Base-by-base conservation (phyloP, 2,113 vertebrate species). In the Myotis davidii region DNA sequence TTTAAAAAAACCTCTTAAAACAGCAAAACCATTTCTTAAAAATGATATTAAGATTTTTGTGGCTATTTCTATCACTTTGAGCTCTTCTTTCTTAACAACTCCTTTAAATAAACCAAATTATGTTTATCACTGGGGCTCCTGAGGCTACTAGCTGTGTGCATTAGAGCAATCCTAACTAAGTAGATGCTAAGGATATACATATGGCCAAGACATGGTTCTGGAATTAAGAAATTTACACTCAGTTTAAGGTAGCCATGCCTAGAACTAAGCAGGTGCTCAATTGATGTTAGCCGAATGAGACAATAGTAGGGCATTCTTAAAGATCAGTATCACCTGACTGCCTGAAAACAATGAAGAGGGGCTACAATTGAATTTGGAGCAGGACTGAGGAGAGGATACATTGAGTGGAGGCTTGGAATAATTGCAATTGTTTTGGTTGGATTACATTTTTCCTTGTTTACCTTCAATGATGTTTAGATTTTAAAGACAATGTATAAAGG, bases 1-100 rank as follows among this genome's bases (percentile, higher is more conserved):
- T 78, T 56, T n/a, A 89, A 94, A 86, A 94, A 86, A 18, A 10
- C 70, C 25, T 72, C 42, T 76, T 72, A 94, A 86, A 69, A 56
- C 42, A 74, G n/a, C 7, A 92, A 92, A 83, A 13, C 72, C 6
- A 90, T 61, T 90, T 72, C 42, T 94, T 85, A 69, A 11, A 92
- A 79, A 59, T 85, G 56, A 81, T 42, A 69, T 16, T 89, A 74
- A 85, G 86, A 52, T n/a, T 90, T 88, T 79, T 73, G 91, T 82
- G 42, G 91, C n/a, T 82, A 69, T 69, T 52, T 88, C 25, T 94
- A 18, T 84, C 52, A 8, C 21, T 74, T 70, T 86, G 34, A 94
- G 67, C 37, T 91, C 27, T 45, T 92, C 59, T 82, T 78, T 11
- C 73, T 93, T 93, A 91, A 79, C 67, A 86, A 56, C 56, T 72